Evolutionary conservation across 2,888 invertebrate genomes (phyloP).

Genomic region (Acleris emargana): DNA sequence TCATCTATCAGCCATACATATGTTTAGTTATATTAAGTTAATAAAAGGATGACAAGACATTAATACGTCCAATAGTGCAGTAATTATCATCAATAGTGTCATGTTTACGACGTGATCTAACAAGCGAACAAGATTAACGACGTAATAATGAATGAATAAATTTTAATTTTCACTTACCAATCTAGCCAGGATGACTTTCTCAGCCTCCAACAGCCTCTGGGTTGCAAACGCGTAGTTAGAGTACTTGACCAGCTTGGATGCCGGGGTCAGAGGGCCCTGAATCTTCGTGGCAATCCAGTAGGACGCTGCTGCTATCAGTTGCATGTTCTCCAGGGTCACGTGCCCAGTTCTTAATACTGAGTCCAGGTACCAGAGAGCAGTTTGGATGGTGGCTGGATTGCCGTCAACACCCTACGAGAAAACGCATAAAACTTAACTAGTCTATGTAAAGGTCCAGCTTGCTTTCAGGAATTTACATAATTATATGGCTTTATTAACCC

Average conservation of each 20-base stretch:
- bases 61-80: no score
- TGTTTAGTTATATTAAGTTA: no score
- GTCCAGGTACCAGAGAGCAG: conserved; percentile 70
- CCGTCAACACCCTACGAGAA: conserved; percentile 42
- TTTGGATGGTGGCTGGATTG: conserved; percentile 62
- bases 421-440: neutral
- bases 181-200: conserved; percentile 54
- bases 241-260: conserved; percentile 52
- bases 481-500: no score
- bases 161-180: conserved; percentile 57
- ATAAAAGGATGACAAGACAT: no score
- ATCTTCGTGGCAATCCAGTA: conserved; percentile 72
- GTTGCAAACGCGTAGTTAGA: conserved; percentile 55
- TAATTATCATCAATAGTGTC: no score
- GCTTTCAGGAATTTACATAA: no score
- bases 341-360: conserved; percentile 48
- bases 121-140: no score
- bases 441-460: neutral
- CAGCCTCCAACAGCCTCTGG: conserved; percentile 50
- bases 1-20: no score
- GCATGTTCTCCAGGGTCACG: conserved; percentile 57
- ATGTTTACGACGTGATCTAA: no score
- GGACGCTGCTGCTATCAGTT: conserved; percentile 65
- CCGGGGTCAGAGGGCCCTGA: conserved; percentile 51
- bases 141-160: no score